phyloP scores from a whole-genome alignment of 2,888 invertebrate genomes.

The Acrocera orbiculus region DNA sequence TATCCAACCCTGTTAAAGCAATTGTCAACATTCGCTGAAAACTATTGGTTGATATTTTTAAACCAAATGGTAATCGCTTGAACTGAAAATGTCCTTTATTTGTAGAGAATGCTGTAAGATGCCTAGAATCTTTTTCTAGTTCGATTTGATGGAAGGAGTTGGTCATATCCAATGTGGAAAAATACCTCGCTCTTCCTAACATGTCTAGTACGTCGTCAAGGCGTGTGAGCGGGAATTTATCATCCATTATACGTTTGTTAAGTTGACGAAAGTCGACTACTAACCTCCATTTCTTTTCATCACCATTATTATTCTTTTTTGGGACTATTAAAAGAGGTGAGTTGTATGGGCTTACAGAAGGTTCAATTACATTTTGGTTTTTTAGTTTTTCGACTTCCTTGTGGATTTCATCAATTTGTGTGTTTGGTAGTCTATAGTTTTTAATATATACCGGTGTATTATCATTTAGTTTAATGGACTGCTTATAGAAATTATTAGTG shows the following conservation, averaged over 20 bases:
- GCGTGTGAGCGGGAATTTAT: constrained; percentile 6
- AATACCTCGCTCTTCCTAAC: constrained; percentile 3
- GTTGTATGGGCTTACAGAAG: constrained; percentile 13
- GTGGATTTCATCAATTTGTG: constrained; percentile 5
- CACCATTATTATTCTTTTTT: not conserved
- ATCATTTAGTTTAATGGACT: not conserved
- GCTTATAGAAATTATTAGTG: constrained; percentile 1
- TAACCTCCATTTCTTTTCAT: not conserved
- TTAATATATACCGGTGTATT: not conserved
- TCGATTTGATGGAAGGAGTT: constrained; percentile 7
- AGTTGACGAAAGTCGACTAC: constrained; percentile 2
- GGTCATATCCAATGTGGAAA: not conserved
- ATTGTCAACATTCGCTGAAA: constrained; percentile 13
- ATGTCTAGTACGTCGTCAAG: constrained; percentile 7
- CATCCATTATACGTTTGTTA: constrained; percentile 6
- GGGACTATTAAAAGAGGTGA: constrained; percentile 15
- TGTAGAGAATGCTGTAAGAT: constrained; percentile 10
- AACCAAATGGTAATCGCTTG: constrained; percentile 10
- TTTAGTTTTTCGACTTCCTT: constrained; percentile 17
- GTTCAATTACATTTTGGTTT: constrained; percentile 16
- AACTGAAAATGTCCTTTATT: constrained; percentile 11
- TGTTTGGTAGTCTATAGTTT: constrained; percentile 5
- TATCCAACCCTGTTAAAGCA: constrained; percentile 8
- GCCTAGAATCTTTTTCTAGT: constrained; percentile 8
- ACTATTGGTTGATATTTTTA: constrained; percentile 12